Evolutionary conservation across 1,140 invertebrate genomes (phyloP).

Genomic region (Rhopalosiphum padi): DNA sequence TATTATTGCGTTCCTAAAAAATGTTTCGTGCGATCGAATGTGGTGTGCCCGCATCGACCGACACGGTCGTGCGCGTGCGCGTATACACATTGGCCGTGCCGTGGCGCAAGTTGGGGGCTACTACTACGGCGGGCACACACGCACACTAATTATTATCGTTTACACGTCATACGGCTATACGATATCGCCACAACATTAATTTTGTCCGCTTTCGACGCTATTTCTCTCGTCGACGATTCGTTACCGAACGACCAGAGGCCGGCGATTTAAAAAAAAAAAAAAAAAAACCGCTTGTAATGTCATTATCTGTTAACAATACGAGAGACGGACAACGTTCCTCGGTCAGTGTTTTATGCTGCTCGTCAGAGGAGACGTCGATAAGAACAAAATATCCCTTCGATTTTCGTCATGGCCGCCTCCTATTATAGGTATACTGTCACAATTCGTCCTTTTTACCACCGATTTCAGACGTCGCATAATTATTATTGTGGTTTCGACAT

Average conservation of each 20-base stretch:
- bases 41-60: neutral
- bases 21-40: conserved; percentile 26
- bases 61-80: neutral
- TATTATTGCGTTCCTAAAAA: conserved; percentile 20
- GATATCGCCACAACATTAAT: neutral
- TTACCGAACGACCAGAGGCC: neutral
- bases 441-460: neutral
- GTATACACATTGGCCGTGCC: neutral
- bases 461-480: neutral
- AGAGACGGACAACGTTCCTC: neutral
- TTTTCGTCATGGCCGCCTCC: neutral
- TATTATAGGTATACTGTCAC: neutral
- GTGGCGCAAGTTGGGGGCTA: neutral
- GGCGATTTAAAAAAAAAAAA: neutral
- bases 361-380: neutral
- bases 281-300: neutral
- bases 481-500: neutral
- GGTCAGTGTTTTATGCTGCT: neutral
- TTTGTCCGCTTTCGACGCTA: neutral
- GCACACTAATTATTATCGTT: conserved; percentile 30
- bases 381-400: neutral
- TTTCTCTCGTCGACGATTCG: neutral
- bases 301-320: neutral
- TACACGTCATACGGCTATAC: neutral
- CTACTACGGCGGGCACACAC: neutral